These are phyloP conservation scores for Sebastes itinus DNA, from an alignment of 2,797 vertebrate genomes.

Conservation along the genomic window DNA sequence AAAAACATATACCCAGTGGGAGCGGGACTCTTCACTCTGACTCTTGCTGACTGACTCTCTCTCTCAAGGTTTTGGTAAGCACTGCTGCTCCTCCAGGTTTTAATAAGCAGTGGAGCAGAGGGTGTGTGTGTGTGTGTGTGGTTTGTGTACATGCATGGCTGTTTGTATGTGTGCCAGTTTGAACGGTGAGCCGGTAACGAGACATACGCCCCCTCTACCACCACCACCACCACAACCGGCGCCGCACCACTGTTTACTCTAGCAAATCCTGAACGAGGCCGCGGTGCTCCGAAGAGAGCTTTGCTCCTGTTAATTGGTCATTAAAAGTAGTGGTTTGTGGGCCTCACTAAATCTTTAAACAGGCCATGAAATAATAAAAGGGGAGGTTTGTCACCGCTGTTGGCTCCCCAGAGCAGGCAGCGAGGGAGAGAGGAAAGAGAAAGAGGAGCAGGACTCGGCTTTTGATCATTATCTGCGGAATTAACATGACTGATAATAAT, in stretches of 20 bases:
- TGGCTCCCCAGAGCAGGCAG: conserved; percentile 72
- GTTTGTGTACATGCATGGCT: conserved; percentile 46
- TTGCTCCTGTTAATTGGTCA: conserved; percentile 87
- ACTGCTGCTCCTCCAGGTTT: conserved; percentile 76
- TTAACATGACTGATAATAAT: conserved; percentile 82
- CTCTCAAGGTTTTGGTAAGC: conserved; percentile 80
- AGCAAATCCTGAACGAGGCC: conserved; percentile 78
- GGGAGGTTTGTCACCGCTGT: conserved; percentile 76
- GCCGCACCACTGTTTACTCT: conserved; percentile 78
- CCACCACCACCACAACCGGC: conserved; percentile 33
- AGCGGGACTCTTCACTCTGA: conserved; percentile 70
- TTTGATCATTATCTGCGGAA: conserved; percentile 84
- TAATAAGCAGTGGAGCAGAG: conserved; percentile 79
- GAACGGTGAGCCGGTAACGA: conserved; percentile 74
- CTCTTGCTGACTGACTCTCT: conserved; percentile 70
- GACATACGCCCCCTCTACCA: conserved; percentile 58
- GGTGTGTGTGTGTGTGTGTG: conserved; percentile 34
- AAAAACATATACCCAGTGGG: conserved; percentile 63
- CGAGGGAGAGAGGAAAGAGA: conserved; percentile 53
- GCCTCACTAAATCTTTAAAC: conserved; percentile 87
- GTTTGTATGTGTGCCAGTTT: conserved; percentile 58
- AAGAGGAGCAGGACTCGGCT: conserved; percentile 64
- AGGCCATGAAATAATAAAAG: conserved; percentile 84
- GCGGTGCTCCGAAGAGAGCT: conserved; percentile 70
- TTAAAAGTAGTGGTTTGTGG: conserved; percentile 85